Base-by-base conservation (phyloP, 1,140 invertebrate genomes). In the Drosophila lacertosa region DNA sequence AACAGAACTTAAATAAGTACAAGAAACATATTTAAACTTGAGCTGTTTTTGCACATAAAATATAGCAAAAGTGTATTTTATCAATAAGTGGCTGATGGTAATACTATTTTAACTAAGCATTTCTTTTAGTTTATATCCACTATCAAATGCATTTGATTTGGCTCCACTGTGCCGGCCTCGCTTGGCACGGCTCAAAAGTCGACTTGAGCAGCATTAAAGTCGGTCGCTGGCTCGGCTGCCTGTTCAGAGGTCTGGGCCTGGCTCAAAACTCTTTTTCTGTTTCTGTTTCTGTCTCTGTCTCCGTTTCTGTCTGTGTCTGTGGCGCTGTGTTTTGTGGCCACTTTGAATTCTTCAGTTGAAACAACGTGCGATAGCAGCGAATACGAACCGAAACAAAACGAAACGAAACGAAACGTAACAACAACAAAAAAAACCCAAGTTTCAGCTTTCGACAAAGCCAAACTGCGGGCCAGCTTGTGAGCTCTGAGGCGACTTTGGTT, bases 121-220 rank as follows among this genome's bases (percentile, higher is more conserved):
- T 18, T 24, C 22, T 32, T 22, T 22, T 6, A 26, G 7, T 5
- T 26, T 1, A 26, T 26, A 5, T 26, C 24, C 5, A 6, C 24
- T 26, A n/a, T n/a, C 5, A 13, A 39, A 47, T 51, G 20, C 11
- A 13, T 24, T 16, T 20, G n/a, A 2, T 50, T 74, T 4, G 15
- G 9, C 6, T 9, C 74, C 82, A 84, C 82, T 81, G 81, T 84
- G 26, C 47, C 54, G 69, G 63, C 47, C 48, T 62, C 55, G 67
- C 48, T 79, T 64, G 57, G 57, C 62, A 35, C 74, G 42, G 54
- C 70, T 69, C 64, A 63, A 77, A 79, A 84, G 77, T 74, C 73
- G 48, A 69, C 68, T 84, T 86, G 42, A 86, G 77, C 81, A 86
- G 77, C 81, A 86, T 64, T 84, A 81, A 84, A 84, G 81, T 84